Evolutionary conservation across 2,888 invertebrate genomes (phyloP), one percentile per base, ranked within the genome.

Genomic region (Lampropteryx suffumata): DNA sequence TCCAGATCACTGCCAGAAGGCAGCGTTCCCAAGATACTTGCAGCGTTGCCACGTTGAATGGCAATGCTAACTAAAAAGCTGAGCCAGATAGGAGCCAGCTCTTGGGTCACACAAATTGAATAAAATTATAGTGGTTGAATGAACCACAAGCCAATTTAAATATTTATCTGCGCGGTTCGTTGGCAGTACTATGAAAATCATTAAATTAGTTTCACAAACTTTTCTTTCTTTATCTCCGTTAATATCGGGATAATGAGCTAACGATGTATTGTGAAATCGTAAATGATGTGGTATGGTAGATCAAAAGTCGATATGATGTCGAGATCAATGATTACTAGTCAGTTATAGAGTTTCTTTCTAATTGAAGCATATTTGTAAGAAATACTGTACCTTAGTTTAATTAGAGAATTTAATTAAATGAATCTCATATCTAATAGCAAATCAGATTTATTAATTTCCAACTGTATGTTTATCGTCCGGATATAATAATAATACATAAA

Each of bases 211-310:
- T 47, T 35, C 34, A 33, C 47, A 28, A 40, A 14, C 48, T 49
- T 32, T 49, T 49, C 42, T 32, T 33, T 46, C 5, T n/a, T 1
- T 35, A 48, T 36, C 21, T 29, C 13, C n/a, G 14, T 26, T 34
- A 24, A 24, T 47, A 48, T 41, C 42, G 3, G 8, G 26, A 35
- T 48, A 49, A 40, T 39, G 40, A 39, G 28, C 33, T 48, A 40
- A 50, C 40, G 39, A 50, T 51, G 36, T 36, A 48, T 40, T 30
- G 53, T 53, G 53, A 53, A 48, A 53, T 53, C 48, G 44, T 33
- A 21, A 40, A 44, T 39, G 33, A 53, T 39, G 49, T 33, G 33
- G 36, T 42, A 14, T 37, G 36, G 9, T 30, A 41, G 40, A 41
- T 47, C 40, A 33, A 47, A 10, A 41, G 34, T 33, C 40, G 30